Conservation (phyloP, 1,140 invertebrate genomes). For the Holcopasites calliopsidis region DNA sequence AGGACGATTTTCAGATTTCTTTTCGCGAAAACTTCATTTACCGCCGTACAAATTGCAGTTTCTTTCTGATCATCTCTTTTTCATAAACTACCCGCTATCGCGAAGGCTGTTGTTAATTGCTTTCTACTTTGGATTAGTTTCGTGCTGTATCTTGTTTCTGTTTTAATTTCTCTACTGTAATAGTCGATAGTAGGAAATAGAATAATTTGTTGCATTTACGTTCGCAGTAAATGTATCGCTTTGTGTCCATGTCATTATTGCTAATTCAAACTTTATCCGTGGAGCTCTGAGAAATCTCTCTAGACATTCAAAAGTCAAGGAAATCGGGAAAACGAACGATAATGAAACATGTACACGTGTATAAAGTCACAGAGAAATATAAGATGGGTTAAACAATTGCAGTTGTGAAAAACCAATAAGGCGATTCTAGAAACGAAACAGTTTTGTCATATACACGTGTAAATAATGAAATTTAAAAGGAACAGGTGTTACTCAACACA, state of each 20-base stretch:
- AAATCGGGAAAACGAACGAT: not conserved
- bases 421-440: not conserved
- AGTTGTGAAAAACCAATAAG: not conserved
- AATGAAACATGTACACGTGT: not conserved
- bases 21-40: not conserved
- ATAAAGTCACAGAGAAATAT: not conserved
- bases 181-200: too few relatives aligned
- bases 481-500: not conserved
- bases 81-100: not conserved
- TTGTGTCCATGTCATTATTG: not conserved
- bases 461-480: not conserved
- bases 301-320: not conserved
- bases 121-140: not conserved
- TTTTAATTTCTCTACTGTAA: too few relatives aligned
- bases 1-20: too few relatives aligned
- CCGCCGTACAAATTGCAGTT: not conserved
- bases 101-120: not conserved
- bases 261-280: not conserved
- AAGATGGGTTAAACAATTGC: not conserved
- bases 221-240: too few relatives aligned
- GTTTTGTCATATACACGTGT: not conserved
- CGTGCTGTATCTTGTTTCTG: too few relatives aligned
- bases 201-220: too few relatives aligned
- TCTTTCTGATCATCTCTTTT: not conserved
- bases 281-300: conserved; percentile 2